Base-by-base conservation (phyloP, 2,888 invertebrate genomes). In the Oxystoma pomonae region DNA sequence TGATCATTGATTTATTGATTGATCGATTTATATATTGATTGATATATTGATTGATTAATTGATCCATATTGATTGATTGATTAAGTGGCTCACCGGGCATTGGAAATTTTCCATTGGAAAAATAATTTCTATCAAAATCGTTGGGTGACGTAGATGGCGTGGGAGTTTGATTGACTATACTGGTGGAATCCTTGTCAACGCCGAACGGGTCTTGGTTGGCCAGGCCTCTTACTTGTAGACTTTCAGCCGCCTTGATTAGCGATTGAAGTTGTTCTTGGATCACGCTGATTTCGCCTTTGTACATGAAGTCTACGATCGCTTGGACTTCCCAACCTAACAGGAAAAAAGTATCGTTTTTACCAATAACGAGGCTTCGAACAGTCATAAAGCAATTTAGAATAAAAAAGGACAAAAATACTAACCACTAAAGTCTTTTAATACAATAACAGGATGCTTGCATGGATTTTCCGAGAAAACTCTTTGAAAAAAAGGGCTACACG, bases 381-480 rank as follows among this genome's bases (percentile, higher is more conserved):
- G n/a, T n/a, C n/a, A n/a, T n/a, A n/a, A n/a, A n/a, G n/a, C n/a
- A n/a, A n/a, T n/a, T n/a, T n/a, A n/a, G n/a, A n/a, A n/a, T n/a
- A n/a, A n/a, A n/a, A n/a, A n/a, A n/a, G n/a, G n/a, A n/a, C 57
- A 65, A 62, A n/a, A n/a, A n/a, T n/a, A n/a, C n/a, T n/a, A n/a
- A n/a, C 67, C 92, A 74, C 88, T 87, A 78, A 94, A 92, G 83
- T 95, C 94, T 79, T 94, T 94, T 67, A 96, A 82, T 71, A 95
- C 93, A 76, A 96, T 93, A 71, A 95, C 92, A 53, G 95, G 95
- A 79, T 96, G 95, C 80, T 94, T 93, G 85, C 94, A 94, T 61
- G 94, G 94, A 74, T 93, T 94, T 77, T 95, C 94, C 74, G 90
- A 88, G 78, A 95, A 92, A 77, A 95, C 91, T 75, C 90, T 84